Evolutionary conservation across 2,888 invertebrate species (phyloP), one percentile per base, ranked within the genome.

Genomic region (Volucella zonaria): DNA sequence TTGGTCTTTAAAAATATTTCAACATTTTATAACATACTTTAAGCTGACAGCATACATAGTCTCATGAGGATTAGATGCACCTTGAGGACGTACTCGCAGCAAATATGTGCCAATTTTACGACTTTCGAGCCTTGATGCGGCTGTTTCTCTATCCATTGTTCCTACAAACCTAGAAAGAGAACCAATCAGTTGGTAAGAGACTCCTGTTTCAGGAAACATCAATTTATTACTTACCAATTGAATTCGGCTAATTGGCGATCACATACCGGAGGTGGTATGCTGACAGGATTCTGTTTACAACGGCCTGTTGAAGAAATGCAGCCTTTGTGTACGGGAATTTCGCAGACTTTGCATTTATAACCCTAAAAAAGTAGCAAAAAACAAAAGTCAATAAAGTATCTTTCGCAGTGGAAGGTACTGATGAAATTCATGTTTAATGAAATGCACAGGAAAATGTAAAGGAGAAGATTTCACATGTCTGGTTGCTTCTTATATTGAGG

Each of bases 101-200:
- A 97, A 93, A 93, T 96, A 97, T n/a, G 97, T 97, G 88, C 97
- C 97, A 91, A 96, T 95, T 89, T 95, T 95, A 81, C 97, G 94
- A 86, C 94, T 93, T 89, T 96, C 96, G 86, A 97, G 92, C 66
- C 95, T 94, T 82, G 93, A 92, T 49, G 96, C 94, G 10, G 97
- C 97, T 81, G 94, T 94, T 88, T 95, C 95, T 74, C 97, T 94
- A 42, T 96, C 96, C 96, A 97, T 97, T 92, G 96, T 96, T 9
- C 97, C 96, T 59, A 96, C 97, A 91, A 96, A 97, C 90, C 90
- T 96, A 95, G 94, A 58, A 90, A 81, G 62, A 47, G 75, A 45
- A 71, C 52, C 80, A 58, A 68, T 45, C 70, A 74, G 15, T 3
- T 0, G 38, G 10, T 3, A n/a, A 70, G 10, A 14, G 12, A 15